Base-by-base conservation (phyloP, 2,888 invertebrate species). In the Heliconius ismenius region DNA sequence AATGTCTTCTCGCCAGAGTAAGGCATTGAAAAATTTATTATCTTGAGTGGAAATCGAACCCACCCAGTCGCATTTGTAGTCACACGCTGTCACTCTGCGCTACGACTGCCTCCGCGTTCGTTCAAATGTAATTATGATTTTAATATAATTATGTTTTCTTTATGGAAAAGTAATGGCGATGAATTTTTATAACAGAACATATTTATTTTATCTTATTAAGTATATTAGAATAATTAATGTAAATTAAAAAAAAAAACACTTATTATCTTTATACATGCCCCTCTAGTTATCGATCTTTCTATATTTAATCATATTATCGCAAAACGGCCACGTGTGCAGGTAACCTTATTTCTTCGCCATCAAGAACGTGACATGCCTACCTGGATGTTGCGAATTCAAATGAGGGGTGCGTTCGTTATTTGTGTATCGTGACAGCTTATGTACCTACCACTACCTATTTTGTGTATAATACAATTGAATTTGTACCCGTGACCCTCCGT, bases 351-450 rank as follows among this genome's bases (percentile, higher is more conserved):
- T 62, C 62, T 73, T 73, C 62, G 60, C 24, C 39, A 62, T 32
- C 39, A 62, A 39, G 26, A 73, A 43, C 39, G 73, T 39, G 73
- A 62, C 32, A 24, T 32, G 60, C 43, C 73, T 73, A 73, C 73
- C 73, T 73, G 73, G 62, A 26, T 73, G 60, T 39, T 63, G 62
- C 62, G 62, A 73, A 73, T 62, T 73, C 73, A 73, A 73, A 73
- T 73, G 73, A 70, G 69, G 73, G 73, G 62, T 73, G 73, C 73
- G 73, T 43, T 63, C 39, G 11, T 63, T 70, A 36, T 58, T 70
- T 70, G 70, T 70, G 54, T 28, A 70, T 54, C 54, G 54, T 70
- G 70, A 58, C 70, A 70, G 58, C 28, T 32, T n/a, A 24, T 70
- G n/a, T 58, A 36, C 62, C 9, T 39, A 39, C 39, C 39, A 11